Base-by-base conservation (phyloP, 2,888 invertebrate genomes). In the Coremacera marginata region DNA sequence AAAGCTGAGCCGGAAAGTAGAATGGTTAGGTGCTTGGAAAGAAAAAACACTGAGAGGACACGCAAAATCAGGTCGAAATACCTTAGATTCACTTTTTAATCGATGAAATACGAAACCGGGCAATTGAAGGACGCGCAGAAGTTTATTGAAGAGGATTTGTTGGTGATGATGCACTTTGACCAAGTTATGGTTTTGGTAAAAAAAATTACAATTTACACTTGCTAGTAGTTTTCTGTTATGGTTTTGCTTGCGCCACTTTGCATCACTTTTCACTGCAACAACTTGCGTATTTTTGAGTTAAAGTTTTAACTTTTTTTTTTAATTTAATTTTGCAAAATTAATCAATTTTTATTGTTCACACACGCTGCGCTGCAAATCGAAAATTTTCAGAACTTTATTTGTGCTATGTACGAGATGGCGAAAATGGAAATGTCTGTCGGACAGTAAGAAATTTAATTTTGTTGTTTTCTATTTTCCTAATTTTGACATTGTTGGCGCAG, bases 401-500 rank as follows among this genome's bases (percentile, higher is more conserved):
- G 27, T 27, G 49, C 44, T 14, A 57, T 25, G 49, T 25, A 51
- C 51, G 52, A n/a, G 60, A 34, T 44, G 25, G 31, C 19, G 22
- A 70, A 44, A 34, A 19, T 9, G 22, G 44, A 72, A 37, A 71
- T 34, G 71, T 60, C 71, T 44, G 37, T 19, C 19, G 44, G 27
- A 9, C 7, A 65, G n/a, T 55, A n/a, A 25, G 8, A 52, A 14
- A 52, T 51, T 31, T 37, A 9, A 19, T 49, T 31, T 37, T 67
- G 70, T 55, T 55, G 70, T 70, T 16, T 19, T 27, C 11, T 34
- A 11, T 70, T 51, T 51, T 31, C 25, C n/a, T 52, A 4, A 27
- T 11, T 52, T 22, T 70, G 70, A 70, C 70, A n/a, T 70, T 70
- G 14, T 52, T 27, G 31, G 51, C 70, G 70, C 70, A 52, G 52